Evolutionary conservation across 2,113 vertebrate genomes (phyloP).

Genomic region (Bungarus multicinctus): DNA sequence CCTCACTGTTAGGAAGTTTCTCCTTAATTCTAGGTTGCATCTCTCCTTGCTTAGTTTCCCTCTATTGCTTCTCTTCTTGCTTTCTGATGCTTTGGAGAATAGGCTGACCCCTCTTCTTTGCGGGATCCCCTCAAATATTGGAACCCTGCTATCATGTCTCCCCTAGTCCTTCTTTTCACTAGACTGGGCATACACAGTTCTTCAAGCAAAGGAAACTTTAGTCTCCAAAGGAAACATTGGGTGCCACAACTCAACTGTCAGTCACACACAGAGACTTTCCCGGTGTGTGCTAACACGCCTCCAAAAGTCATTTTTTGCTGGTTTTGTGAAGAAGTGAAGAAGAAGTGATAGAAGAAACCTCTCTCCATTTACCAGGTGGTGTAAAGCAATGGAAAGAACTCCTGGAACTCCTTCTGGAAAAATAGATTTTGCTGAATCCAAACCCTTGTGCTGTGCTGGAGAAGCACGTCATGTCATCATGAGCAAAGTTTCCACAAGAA

Average conservation of each 20-base stretch:
- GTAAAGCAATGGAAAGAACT: constrained; percentile 28
- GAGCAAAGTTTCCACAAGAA: neutral
- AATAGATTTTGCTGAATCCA: constrained; percentile 19
- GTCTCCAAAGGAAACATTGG: constrained; percentile 58
- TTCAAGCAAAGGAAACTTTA: neutral
- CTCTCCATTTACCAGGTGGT: neutral
- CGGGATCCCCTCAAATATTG: neutral
- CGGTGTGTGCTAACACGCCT: constrained; percentile 23
- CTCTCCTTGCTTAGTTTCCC: too few species aligned
- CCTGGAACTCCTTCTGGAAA: constrained; percentile 36
- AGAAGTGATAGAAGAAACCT: neutral
- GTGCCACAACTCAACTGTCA: constrained; percentile 22
- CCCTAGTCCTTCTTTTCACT: too few species aligned
- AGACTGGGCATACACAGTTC: too few species aligned
- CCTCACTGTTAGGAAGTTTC: neutral
- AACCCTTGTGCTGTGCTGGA: too few species aligned
- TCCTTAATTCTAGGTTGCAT: neutral
- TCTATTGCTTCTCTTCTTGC: too few species aligned
- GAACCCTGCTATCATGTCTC: neutral
- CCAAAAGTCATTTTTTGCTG: neutral
- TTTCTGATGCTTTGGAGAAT: too few species aligned
- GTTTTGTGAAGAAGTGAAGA: neutral
- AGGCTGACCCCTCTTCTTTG: neutral
- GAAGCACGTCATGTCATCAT: too few species aligned
- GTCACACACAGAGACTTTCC: neutral